Conservation (phyloP, 2,113 vertebrate genomes). For the Gymnobelideus leadbeateri region DNA sequence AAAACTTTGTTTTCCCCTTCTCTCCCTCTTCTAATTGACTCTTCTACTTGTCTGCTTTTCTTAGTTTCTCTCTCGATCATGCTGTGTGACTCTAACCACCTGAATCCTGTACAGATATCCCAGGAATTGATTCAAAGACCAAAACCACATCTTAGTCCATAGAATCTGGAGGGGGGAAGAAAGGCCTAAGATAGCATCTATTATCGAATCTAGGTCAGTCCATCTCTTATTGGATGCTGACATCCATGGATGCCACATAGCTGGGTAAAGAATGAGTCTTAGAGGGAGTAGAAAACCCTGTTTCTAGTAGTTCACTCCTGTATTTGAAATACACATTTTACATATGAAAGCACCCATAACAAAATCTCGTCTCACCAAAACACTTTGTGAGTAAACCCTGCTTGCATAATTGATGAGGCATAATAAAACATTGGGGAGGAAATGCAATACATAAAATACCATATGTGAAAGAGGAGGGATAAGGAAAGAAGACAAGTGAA, state of each 20-base stretch:
- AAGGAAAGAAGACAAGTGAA: background rate
- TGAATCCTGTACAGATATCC: background rate
- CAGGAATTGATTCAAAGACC: background rate
- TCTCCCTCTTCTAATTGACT: slow-evolving; percentile 22
- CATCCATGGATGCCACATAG: background rate
- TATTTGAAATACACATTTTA: background rate
- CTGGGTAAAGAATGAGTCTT: rapidly evolving
- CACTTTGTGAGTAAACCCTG: background rate
- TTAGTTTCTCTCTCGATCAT: background rate
- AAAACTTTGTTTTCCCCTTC: background rate
- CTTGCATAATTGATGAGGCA: slow-evolving; percentile 44
- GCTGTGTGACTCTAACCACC: background rate
- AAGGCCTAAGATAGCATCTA: slow-evolving; percentile 13
- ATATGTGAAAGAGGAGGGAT: background rate
- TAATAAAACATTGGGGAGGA: background rate
- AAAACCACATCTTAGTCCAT: background rate
- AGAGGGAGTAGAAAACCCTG: background rate
- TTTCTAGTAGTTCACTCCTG: background rate
- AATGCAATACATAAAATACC: background rate
- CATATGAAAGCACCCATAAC: background rate
- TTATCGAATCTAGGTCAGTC: background rate
- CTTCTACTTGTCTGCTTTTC: slow-evolving; percentile 35
- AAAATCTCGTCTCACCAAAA: background rate
- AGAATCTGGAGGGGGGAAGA: background rate
- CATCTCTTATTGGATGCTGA: background rate